Base-by-base conservation (phyloP, 2,888 invertebrate genomes). In the Harpalus rubripes region DNA sequence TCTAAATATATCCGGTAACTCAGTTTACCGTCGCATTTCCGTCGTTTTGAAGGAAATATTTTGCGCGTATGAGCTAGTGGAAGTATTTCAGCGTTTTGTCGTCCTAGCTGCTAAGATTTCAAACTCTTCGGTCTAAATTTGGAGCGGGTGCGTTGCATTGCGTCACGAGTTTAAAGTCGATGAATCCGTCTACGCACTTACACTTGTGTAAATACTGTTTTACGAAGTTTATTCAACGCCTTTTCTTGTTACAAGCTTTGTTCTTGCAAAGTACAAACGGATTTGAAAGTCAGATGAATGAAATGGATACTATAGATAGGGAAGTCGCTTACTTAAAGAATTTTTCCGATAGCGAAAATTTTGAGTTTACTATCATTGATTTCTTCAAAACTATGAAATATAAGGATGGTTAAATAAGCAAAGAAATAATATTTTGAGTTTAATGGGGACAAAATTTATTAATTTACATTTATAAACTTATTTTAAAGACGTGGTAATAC, bases 41-140 rank as follows among this genome's bases (percentile, higher is more conserved):
- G 41, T 68, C 26, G 15, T 10, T 61, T 65, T 65, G 65, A n/a
- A 32, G 5, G 22, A 22, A 32, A 32, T 7, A n/a, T 58, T 78
- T 78, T 58, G 56, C 78, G 79, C 32, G 79, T 59, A 61, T 78
- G 78, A 78, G 58, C 16, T 18, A 15, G 32, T 26, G 8, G 65
- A 39, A 41, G 58, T 63, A 63, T 63, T 81, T 81, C 65, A 61
- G 44, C 41, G 15, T 15, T 12, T 68, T n/a, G 41, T 68, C 68
- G 39, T 39, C 68, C 61, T 32, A 58, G 81, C 81, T 81, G 52
- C 81, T 81, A 63, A 65, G 61, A 81, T 81, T 81, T 63, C 81
- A 39, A 80, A 81, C 44, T 32, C 79, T 8, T 32, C 81, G 39
- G 32, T 63, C 81, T 63, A 81, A 81, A 81, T 81, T 81, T 81